Evolutionary conservation across 1,140 invertebrate genomes (phyloP).

Genomic region (Achroia grisella): DNA sequence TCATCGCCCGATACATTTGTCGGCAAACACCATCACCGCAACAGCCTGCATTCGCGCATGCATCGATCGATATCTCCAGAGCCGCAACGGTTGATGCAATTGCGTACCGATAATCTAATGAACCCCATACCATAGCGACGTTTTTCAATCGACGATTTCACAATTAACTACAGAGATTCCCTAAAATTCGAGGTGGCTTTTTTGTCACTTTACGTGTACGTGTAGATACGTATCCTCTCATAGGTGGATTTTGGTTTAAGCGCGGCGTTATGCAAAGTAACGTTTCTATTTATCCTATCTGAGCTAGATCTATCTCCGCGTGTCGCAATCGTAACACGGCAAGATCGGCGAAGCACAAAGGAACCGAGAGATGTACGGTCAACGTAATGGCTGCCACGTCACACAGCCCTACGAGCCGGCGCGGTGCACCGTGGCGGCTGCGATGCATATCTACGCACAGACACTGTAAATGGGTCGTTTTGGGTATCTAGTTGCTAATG

Average conservation of each 20-base stretch:
- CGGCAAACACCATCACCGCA: constrained; percentile 43
- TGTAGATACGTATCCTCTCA: constrained; percentile 29
- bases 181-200: constrained; percentile 20
- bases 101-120: constrained; percentile 59
- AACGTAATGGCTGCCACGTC: constrained; percentile 57
- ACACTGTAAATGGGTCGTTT: constrained; percentile 62
- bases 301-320: constrained; percentile 55
- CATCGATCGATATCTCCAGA: constrained; percentile 46
- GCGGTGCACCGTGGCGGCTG: constrained; percentile 40
- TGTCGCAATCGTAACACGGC: constrained; percentile 56
- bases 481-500: constrained; percentile 68
- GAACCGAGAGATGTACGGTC: constrained; percentile 58
- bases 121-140: constrained; percentile 33
- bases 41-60: constrained; percentile 20
- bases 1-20: constrained; percentile 66
- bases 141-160: constrained; percentile 6
- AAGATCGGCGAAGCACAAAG: constrained; percentile 55
- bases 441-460: constrained; percentile 63
- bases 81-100: constrained; percentile 40
- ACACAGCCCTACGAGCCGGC: constrained; percentile 33
- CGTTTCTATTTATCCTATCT: constrained; percentile 66
- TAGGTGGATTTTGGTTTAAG: constrained; percentile 25
- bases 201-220: constrained; percentile 33
- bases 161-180: neutral
- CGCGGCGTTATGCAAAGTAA: constrained; percentile 58